These are phyloP conservation scores for Vimba vimba DNA, from an alignment of 2,113 vertebrate species.

Conservation along the genomic window DNA sequence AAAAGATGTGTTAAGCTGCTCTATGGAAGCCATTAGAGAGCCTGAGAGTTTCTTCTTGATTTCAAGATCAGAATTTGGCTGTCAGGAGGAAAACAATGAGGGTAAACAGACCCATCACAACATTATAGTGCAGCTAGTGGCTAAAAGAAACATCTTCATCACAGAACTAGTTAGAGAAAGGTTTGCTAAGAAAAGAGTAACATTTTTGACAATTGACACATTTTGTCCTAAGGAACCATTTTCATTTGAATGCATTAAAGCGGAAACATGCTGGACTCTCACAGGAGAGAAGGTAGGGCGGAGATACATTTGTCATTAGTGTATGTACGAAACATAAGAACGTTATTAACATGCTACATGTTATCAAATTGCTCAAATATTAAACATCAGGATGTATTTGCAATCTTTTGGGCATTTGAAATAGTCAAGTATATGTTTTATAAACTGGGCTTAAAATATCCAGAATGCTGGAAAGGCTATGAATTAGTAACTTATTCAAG, in stretches of 20 bases:
- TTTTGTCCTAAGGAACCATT: slow-evolving; percentile 11
- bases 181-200: no score
- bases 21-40: slow-evolving; percentile 95
- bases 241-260: slow-evolving; percentile 58
- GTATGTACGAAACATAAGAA: background rate
- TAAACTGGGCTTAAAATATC: background rate
- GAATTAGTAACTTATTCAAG: background rate
- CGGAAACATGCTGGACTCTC: slow-evolving; percentile 73
- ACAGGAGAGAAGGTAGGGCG: slow-evolving; percentile 70
- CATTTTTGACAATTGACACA: background rate
- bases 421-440: background rate
- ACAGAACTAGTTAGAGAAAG: slow-evolving; percentile 22
- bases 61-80: slow-evolving; percentile 91
- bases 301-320: slow-evolving; percentile 50
- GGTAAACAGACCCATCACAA: slow-evolving; percentile 39
- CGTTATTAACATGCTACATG: background rate
- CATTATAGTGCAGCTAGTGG: background rate
- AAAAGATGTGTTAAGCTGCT: slow-evolving; percentile 91
- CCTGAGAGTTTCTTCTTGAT: slow-evolving; percentile 94
- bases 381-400: background rate
- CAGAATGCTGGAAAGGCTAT: background rate
- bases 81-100: slow-evolving; percentile 66
- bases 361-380: slow-evolving; percentile 17
- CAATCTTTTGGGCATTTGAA: background rate
- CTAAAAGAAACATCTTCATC: background rate